Evolutionary conservation across 1,140 invertebrate species (phyloP).

Genomic region (Drosophila bipectinata): DNA sequence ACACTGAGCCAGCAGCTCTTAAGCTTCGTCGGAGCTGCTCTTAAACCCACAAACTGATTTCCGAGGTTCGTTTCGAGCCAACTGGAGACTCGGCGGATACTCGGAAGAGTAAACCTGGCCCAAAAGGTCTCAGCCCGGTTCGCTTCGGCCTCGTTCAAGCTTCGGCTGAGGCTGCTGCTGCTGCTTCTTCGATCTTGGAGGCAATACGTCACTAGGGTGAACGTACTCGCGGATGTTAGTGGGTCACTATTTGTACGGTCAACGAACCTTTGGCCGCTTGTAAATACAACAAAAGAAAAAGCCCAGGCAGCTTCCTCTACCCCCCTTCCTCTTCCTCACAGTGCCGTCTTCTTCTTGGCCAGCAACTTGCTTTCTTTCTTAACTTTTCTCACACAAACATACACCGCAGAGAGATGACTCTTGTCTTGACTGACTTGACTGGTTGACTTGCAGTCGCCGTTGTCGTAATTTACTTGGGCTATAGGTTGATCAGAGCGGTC

Average conservation of each 20-base stretch:
- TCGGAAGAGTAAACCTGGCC: conserved; percentile 25
- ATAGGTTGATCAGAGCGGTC: conserved; percentile 68
- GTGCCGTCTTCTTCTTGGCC: conserved; percentile 32
- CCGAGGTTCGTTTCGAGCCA: conserved; percentile 62
- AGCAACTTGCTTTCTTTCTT: conserved; percentile 73
- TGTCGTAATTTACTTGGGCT: conserved; percentile 78
- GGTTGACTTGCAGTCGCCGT: conserved; percentile 71
- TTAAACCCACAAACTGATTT: conserved; percentile 49
- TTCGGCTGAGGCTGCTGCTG: conserved; percentile 30
- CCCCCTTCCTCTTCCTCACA: conserved; percentile 13
- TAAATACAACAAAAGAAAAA: conserved; percentile 79
- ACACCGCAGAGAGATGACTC: conserved; percentile 44
- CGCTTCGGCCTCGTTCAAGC: conserved; percentile 50
- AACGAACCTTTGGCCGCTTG: conserved; percentile 83
- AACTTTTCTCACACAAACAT: conserved; percentile 54
- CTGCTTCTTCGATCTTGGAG: conserved; percentile 73
- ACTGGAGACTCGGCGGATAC: conserved; percentile 4
- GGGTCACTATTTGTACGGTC: conserved; percentile 84
- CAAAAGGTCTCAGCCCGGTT: conserved; percentile 74
- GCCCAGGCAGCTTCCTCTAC: conserved; percentile 42
- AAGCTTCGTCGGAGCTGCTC: conserved; percentile 47
- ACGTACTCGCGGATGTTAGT: conserved; percentile 84
- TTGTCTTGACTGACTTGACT: conserved; percentile 81
- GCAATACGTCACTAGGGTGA: conserved; percentile 84
- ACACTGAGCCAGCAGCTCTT: conserved; percentile 45